A percentile compares a stretch with the other conserved stretches of the same genome.
Conservation (phyloP, 2,888 invertebrate genomes). For the Coenonympha glycerion region DNA sequence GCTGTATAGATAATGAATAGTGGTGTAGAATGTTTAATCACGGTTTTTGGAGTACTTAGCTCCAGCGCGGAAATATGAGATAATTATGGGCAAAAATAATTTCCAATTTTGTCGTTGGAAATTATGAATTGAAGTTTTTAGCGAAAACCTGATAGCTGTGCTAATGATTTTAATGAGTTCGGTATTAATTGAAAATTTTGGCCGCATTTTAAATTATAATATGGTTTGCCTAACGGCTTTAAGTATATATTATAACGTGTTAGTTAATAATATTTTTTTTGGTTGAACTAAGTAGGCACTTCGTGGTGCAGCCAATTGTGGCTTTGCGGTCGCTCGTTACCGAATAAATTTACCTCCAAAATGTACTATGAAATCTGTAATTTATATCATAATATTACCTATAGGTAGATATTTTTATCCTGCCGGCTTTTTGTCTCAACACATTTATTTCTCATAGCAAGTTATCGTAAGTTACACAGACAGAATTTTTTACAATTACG, state of each 20-base stretch:
- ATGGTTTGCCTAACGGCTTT: conserved; percentile 23
- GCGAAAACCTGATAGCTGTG: conserved; percentile 34
- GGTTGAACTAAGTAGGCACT: not conserved
- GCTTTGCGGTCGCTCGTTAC: not conserved
- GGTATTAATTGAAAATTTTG: conserved; percentile 32
- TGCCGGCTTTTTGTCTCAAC: no score
- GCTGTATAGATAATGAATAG: conserved; percentile 68
- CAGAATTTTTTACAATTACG: no score
- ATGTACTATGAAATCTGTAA: not conserved
- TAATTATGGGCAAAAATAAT: conserved; percentile 66
- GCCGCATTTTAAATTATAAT: conserved; percentile 28
- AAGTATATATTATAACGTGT: conserved; percentile 11
- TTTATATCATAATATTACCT: no score
- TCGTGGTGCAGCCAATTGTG: not conserved
- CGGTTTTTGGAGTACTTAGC: conserved; percentile 68
- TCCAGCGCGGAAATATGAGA: conserved; percentile 57
- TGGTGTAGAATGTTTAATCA: conserved; percentile 71
- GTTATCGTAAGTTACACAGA: no score
- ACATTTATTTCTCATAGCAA: no score
- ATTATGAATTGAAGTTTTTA: conserved; percentile 46
- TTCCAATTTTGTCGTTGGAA: conserved; percentile 52
- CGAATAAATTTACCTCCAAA: not conserved
- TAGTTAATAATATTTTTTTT: not conserved
- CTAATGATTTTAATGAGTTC: conserved; percentile 34
- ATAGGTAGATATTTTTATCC: no score